phyloP scores from a whole-genome alignment of 2,888 invertebrate species.

The Rhagonycha lutea region DNA sequence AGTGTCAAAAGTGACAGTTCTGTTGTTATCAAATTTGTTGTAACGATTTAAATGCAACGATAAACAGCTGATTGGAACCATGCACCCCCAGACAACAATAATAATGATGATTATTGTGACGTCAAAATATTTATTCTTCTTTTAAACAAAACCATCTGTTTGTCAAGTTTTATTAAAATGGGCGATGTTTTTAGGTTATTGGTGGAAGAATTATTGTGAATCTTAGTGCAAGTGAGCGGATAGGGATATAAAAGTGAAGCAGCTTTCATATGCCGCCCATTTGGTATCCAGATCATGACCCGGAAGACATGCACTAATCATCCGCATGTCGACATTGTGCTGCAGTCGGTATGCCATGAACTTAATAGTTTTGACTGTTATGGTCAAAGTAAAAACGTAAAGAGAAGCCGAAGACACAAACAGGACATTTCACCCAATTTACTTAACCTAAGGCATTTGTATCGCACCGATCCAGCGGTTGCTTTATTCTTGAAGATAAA shows the following conservation, averaged over 20 bases:
- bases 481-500: constrained; percentile 69
- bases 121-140: neutral
- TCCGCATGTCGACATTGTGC: constrained; percentile 45
- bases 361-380: constrained; percentile 78
- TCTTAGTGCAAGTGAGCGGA: neutral
- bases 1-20: constrained; percentile 1
- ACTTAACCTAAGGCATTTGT: constrained; percentile 68
- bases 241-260: neutral
- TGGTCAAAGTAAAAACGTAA: constrained; percentile 71
- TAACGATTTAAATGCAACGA: neutral
- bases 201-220: neutral
- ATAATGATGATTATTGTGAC: neutral
- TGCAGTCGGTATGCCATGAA: constrained; percentile 73
- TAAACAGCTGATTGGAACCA: neutral
- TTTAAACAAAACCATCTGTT: neutral
- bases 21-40: neutral
- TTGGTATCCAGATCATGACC: constrained; percentile 59
- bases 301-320: constrained; percentile 51
- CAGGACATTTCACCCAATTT: constrained; percentile 74
- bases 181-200: neutral
- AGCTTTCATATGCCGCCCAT: constrained; percentile 42
- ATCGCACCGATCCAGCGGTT: constrained; percentile 63
- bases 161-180: neutral
- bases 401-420: constrained; percentile 73
- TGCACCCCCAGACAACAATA: neutral